Evolutionary conservation across 1,140 invertebrate species (phyloP).

Genomic region (Tetramorium simillimum): DNA sequence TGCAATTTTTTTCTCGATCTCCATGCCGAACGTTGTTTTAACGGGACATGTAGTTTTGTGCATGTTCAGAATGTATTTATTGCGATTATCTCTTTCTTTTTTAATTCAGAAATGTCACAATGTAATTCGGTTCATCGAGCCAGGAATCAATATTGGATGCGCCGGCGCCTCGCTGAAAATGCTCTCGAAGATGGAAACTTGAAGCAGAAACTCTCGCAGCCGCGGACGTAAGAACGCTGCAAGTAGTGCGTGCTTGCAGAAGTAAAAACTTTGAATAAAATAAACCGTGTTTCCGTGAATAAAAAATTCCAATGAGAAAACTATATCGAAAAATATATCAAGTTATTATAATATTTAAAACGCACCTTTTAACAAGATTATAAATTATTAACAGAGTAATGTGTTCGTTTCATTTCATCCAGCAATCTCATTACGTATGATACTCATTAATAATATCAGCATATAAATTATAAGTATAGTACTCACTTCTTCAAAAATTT

Average conservation of each 20-base stretch:
- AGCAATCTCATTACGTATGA: too few relatives aligned
- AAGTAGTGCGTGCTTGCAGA: background rate
- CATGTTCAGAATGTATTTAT: background rate
- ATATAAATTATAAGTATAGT: background rate
- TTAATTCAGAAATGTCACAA: conserved; percentile 18
- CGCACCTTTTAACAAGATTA: too few relatives aligned
- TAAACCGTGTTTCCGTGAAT: background rate
- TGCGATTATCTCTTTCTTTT: background rate
- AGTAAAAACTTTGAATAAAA: background rate
- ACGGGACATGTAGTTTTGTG: background rate
- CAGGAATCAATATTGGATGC: conserved; percentile 56
- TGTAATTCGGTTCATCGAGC: conserved; percentile 26
- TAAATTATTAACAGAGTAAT: background rate
- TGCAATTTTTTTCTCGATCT: background rate
- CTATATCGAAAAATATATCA: too few relatives aligned
- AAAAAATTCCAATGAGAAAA: background rate
- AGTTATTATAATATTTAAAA: background rate
- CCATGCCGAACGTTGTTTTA: background rate
- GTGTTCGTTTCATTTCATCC: background rate
- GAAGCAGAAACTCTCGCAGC: background rate
- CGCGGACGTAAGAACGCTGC: too few relatives aligned
- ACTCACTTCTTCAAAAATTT: too few relatives aligned
- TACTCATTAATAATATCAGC: background rate
- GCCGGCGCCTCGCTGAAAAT: conserved; percentile 46
- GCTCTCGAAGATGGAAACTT: background rate